A percentile compares a stretch with the other conserved stretches of the same genome.
Conservation (phyloP, 2,888 invertebrate species). For the Uropetala carovei region DNA sequence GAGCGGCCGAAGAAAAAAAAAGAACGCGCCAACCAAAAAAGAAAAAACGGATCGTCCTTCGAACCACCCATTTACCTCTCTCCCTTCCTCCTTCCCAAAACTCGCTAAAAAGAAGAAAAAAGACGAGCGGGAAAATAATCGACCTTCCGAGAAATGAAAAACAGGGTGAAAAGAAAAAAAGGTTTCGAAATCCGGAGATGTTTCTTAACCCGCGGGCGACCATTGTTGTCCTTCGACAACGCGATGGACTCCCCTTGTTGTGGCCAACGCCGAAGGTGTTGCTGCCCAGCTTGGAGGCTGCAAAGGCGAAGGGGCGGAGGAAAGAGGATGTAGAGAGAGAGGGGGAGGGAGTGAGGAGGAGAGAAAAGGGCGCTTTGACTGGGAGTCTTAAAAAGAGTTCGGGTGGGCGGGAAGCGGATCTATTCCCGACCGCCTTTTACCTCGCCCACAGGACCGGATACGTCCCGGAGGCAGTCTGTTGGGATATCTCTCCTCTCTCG, state of each 20-base stretch:
- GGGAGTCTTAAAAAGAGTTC: neutral
- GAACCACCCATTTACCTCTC: neutral
- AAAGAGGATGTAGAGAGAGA: neutral
- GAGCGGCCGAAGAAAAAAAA: conserved; percentile 18
- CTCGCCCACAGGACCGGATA: conserved; percentile 62
- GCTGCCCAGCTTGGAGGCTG: neutral
- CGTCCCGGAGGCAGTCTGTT: neutral
- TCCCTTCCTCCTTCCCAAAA: too few relatives aligned
- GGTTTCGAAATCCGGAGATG: neutral
- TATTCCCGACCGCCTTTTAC: conserved; percentile 26
- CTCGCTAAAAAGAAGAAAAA: neutral
- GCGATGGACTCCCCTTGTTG: neutral
- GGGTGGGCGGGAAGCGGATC: conserved; percentile 54
- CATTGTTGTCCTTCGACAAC: neutral
- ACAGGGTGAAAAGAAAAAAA: neutral
- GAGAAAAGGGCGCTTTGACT: neutral
- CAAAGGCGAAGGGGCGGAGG: neutral
- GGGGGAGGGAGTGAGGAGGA: neutral
- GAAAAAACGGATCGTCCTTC: neutral
- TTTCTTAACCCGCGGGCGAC: neutral
- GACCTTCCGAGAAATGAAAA: conserved; percentile 17
- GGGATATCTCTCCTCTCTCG: neutral
- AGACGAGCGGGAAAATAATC: neutral
- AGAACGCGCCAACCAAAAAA: neutral
- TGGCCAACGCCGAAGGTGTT: neutral